Percentiles rank a stretch among this genome's conserved stretches.
phyloP scores from a whole-genome alignment of 2,797 vertebrate genomes.

The Anomalospiza imberbis region DNA sequence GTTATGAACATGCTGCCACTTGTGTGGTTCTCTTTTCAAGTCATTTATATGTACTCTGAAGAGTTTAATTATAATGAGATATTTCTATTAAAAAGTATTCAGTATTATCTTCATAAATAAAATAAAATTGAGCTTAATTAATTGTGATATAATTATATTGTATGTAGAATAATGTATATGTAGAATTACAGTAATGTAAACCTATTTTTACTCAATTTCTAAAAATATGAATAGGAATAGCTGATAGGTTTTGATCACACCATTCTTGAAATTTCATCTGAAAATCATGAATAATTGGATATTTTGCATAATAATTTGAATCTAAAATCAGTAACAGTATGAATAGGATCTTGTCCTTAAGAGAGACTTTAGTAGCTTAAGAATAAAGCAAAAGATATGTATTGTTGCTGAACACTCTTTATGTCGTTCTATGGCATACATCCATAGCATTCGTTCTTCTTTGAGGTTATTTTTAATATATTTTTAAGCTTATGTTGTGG shows the following conservation, averaged over 20 bases:
- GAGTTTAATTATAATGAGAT: constrained; percentile 54
- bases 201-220: neutral
- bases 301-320: neutral
- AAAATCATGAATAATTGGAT: neutral
- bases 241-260: neutral
- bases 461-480: neutral
- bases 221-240: neutral
- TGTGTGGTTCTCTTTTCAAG: constrained; percentile 11
- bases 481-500: neutral
- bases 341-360: neutral
- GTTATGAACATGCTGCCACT: constrained; percentile 33
- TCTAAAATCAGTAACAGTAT: neutral
- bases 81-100: constrained; percentile 47
- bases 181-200: neutral
- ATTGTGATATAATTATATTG: constrained; percentile 31
- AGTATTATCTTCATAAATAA: constrained; percentile 50
- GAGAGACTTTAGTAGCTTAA: neutral
- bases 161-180: neutral
- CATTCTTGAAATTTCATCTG: neutral
- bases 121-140: constrained; percentile 44
- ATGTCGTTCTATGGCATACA: neutral
- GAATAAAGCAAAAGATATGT: neutral
- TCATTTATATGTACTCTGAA: constrained; percentile 49
- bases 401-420: neutral
- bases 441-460: neutral